Evolutionary conservation across 37 sponge, comb jelly and placozoan species (phyloP).

Genomic region (Cliona cf. orientalis): DNA sequence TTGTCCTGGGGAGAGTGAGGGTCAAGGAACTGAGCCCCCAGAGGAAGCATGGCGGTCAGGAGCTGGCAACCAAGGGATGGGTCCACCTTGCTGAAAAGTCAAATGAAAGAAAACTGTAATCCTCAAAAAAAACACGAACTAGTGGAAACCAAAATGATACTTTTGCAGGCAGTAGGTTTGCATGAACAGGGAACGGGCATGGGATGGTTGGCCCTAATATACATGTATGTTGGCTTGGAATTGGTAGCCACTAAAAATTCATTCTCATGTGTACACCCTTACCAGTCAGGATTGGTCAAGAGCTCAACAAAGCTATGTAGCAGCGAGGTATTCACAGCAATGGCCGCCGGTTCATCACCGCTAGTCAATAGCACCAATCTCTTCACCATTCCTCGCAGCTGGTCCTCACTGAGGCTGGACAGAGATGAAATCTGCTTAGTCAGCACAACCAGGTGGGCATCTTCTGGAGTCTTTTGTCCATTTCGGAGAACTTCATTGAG

Average conservation of each 20-base stretch:
- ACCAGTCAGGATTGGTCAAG: slow-evolving; percentile 66
- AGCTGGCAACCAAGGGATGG: slow-evolving; percentile 11
- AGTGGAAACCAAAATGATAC: no score
- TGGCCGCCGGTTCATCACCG: slow-evolving; percentile 21
- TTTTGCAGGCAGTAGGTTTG: no score
- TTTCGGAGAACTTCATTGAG: slow-evolving; percentile 12
- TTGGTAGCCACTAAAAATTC: no score
- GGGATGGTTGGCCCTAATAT: no score
- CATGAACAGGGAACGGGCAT: no score
- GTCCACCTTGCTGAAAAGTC: slow-evolving; percentile 1
- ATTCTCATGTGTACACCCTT: no score
- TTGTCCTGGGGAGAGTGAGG: neutral
- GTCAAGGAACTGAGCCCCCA: slow-evolving; percentile 43
- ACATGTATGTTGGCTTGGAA: no score
- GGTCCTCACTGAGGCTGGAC: neutral
- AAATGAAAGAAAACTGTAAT: neutral
- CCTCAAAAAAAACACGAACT: no score
- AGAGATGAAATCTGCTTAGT: slow-evolving; percentile 1
- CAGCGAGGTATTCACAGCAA: neutral
- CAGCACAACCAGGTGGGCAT: neutral
- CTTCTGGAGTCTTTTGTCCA: slow-evolving; percentile 15
- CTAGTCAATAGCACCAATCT: slow-evolving; percentile 50
- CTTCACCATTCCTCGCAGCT: slow-evolving; percentile 42
- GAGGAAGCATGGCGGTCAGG: slow-evolving; percentile 52
- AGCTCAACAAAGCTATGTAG: slow-evolving; percentile 30